Conservation (phyloP, 37 sponge, comb jelly and placozoan genomes). For the Cladorhizidae sp. region DNA sequence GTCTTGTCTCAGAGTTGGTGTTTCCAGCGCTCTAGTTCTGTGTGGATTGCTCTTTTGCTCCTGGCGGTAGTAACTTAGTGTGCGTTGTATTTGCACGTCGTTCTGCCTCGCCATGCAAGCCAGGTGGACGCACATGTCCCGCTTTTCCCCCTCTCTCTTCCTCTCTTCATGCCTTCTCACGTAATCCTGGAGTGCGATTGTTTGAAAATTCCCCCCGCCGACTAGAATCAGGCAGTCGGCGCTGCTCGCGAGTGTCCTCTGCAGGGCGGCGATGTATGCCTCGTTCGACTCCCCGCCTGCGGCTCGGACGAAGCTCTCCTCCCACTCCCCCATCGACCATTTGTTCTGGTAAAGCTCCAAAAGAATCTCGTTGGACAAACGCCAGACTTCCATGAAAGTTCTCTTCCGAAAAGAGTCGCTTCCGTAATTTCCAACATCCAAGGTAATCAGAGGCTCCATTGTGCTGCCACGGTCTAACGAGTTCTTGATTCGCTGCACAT, state of each 20-base stretch:
- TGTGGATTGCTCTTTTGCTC: no score
- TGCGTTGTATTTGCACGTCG: not conserved
- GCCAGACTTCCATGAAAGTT: not conserved
- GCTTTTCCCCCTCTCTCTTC: not conserved
- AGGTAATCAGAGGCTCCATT: not conserved
- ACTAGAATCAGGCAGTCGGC: constrained; percentile 30
- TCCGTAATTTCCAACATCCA: constrained; percentile 23
- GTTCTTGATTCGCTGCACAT: not conserved
- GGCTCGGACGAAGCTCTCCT: constrained; percentile 5
- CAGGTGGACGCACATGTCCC: constrained; percentile 33
- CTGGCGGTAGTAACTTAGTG: not conserved
- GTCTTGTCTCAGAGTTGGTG: no score
- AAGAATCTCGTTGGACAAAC: not conserved
- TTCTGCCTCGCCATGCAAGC: not conserved
- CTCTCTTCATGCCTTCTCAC: not conserved
- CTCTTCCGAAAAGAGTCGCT: constrained; percentile 7
- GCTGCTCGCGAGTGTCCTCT: constrained; percentile 24
- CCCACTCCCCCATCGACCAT: constrained; percentile 13
- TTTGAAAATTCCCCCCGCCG: constrained; percentile 38
- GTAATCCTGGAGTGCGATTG: constrained; percentile 11
- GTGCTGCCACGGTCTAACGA: not conserved
- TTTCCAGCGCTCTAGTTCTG: no score
- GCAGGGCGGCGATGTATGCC: constrained; percentile 20
- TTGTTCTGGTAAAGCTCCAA: not conserved
- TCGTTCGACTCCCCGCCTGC: not conserved